Evolutionary conservation across 1,140 invertebrate species (phyloP), one percentile per base, ranked within the genome.

Genomic region (Diorhabda sublineata): DNA sequence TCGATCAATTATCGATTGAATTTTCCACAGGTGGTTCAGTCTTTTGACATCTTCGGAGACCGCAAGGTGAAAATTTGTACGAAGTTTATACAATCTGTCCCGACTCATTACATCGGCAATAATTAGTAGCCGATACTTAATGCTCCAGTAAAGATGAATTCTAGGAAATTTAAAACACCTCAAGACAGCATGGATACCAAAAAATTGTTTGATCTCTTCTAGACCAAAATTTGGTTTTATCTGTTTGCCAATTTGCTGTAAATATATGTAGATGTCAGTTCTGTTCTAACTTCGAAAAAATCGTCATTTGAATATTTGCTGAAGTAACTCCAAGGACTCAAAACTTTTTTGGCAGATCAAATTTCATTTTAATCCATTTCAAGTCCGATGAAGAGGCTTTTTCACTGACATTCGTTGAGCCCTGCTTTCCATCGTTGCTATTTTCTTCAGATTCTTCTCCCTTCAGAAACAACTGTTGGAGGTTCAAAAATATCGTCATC

Each of bases 151-250:
- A 8, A 66, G 42, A 26, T 57, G 65, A 58, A 66, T 58, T 57
- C 65, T 59, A 7, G 65, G 65, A 59, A 66, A 66, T 58, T 66
- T 59, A 44, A 66, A 56, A 44, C 57, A 66, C 8, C 64, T 42
- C 64, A 66, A 59, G n/a, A 59, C 1, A n/a, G 64, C 64, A 66
- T 66, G 64, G 42, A 66, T 58, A 9, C 64, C 64, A 66, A 66
- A 66, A 45, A 66, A 66, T 58, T 42, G 26, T 66, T 66, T 66
- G 42, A 64, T 64, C 26, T 26, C 26, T 26, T 26, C 26, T 26
- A 26, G 26, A 26, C 26, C 26, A 26, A 26, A 26, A 1, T 26
- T 26, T 26, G 26, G 26, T 26, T 26, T 26, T 26, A 26, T 26
- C 26, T 26, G 1, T 26, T 26, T 2, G 26, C 26, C 26, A 26